Evolutionary conservation across 1,140 invertebrate genomes (phyloP).

Genomic region (Euwallacea similis): DNA sequence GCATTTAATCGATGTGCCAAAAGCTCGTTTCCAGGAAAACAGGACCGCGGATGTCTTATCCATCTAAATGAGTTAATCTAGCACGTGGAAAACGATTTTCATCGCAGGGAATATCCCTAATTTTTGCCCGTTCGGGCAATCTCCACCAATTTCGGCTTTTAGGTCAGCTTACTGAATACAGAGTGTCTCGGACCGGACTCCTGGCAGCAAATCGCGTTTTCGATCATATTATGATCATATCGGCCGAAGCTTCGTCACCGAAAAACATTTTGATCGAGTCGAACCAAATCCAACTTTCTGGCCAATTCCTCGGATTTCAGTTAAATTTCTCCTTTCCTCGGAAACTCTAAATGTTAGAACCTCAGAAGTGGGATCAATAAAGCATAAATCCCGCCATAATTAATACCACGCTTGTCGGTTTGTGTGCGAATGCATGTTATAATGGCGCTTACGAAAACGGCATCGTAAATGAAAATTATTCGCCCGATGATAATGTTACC

Average conservation of each 20-base stretch:
- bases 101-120: not conserved
- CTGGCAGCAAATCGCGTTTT: no score
- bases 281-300: no score
- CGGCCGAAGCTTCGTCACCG: no score
- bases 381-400: conserved; percentile 28
- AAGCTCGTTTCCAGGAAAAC: no score
- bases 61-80: no score
- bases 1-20: no score
- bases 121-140: not conserved
- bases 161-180: not conserved
- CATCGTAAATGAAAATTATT: conserved; percentile 30
- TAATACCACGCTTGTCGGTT: conserved; percentile 34
- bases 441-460: conserved; percentile 31
- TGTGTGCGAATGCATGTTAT: conserved; percentile 28
- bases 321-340: not conserved
- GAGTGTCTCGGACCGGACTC: not conserved
- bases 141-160: no score
- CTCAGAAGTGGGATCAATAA: conserved; percentile 28
- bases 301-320: no score
- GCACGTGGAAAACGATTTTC: no score
- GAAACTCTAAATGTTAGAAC: conserved; percentile 17
- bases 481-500: conserved; percentile 12
- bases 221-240: no score
- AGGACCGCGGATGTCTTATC: no score
- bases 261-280: no score